A percentile compares a stretch with the other conserved stretches of the same genome.
Evolutionary conservation across 2,888 invertebrate genomes (phyloP).

Genomic region (Frankliniella intonsa): DNA sequence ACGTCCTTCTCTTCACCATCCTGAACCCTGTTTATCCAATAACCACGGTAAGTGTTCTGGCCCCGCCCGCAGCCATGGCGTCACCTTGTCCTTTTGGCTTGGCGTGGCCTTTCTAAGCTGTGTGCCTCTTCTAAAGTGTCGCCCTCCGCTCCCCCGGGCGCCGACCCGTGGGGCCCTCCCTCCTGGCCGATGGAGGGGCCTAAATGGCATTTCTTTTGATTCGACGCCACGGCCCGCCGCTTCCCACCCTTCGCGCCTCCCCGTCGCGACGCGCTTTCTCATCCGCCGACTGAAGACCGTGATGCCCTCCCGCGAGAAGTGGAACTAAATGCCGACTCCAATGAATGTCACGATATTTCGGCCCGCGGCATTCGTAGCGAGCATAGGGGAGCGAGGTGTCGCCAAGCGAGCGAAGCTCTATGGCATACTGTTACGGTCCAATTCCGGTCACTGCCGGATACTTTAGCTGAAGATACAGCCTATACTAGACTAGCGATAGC

Average conservation of each 20-base stretch:
- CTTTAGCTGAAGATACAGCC: too few relatives aligned
- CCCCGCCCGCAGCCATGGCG: background rate
- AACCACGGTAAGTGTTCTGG: conserved; percentile 82
- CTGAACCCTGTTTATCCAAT: conserved; percentile 98
- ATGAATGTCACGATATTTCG: too few relatives aligned
- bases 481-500: too few relatives aligned
- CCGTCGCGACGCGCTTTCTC: background rate
- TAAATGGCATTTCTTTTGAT: background rate
- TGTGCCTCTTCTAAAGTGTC: background rate
- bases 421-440: too few relatives aligned
- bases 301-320: too few relatives aligned
- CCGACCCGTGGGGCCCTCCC: background rate
- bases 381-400: too few relatives aligned
- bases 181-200: background rate
- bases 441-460: too few relatives aligned
- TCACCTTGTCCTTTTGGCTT: background rate
- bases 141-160: background rate
- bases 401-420: too few relatives aligned
- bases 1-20: conserved; percentile 94
- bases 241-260: background rate
- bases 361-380: too few relatives aligned
- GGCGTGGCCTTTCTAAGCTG: background rate
- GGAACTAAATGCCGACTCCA: too few relatives aligned
- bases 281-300: background rate
- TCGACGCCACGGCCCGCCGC: background rate